Conservation (phyloP, 2,888 invertebrate species). For the Pantelozetes paolii region DNA sequence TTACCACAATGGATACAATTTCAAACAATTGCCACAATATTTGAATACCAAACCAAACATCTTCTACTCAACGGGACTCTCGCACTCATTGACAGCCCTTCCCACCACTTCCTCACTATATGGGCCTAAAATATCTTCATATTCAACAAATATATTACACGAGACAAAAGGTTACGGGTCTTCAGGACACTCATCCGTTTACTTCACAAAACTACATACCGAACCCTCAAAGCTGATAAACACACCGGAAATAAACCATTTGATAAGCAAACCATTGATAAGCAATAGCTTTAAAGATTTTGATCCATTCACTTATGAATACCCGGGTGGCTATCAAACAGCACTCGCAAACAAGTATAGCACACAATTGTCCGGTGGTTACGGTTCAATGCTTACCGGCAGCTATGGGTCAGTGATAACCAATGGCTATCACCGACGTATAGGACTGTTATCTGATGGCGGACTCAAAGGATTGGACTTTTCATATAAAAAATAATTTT, state of each 20-base stretch:
- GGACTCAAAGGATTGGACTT: neutral
- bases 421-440: neutral
- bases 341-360: neutral
- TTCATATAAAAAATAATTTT: neutral
- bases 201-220: neutral
- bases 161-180: neutral
- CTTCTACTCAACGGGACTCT: too few species aligned
- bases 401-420: neutral
- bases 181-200: neutral
- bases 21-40: too few species aligned
- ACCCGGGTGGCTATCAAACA: neutral
- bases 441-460: neutral
- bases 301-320: neutral
- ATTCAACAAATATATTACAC: neutral
- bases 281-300: neutral
- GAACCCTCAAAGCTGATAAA: neutral
- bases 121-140: neutral
- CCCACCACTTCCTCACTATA: neutral
- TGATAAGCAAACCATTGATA: neutral
- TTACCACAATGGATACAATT: too few species aligned
- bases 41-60: too few species aligned
- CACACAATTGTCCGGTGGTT: neutral
- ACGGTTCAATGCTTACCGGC: neutral
- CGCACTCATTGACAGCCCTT: neutral
- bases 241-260: neutral